Percentiles rank a stretch among this genome's conserved stretches.
Conservation (phyloP, 2,888 invertebrate genomes). For the Eupelmus urozonus region DNA sequence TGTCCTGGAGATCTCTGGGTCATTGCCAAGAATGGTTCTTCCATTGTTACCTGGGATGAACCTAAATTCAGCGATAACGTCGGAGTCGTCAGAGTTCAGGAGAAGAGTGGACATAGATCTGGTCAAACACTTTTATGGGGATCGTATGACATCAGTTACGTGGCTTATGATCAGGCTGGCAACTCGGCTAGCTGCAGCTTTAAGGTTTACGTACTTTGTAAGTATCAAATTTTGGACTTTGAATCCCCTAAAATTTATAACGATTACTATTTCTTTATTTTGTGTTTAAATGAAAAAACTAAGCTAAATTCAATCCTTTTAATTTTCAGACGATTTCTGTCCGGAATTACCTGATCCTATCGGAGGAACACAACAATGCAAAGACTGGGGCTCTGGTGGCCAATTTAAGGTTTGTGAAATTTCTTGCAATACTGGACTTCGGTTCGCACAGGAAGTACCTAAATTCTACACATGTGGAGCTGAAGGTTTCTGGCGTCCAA, state of each 20-base stretch:
- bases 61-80: slow-evolving; percentile 94
- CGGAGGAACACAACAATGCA: slow-evolving; percentile 94
- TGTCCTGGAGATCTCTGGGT: slow-evolving; percentile 97
- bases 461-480: slow-evolving; percentile 98
- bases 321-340: slow-evolving; percentile 90
- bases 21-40: slow-evolving; percentile 93
- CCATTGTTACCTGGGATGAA: slow-evolving; percentile 94
- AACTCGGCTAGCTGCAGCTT: slow-evolving; percentile 95
- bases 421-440: slow-evolving; percentile 88
- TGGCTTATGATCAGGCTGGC: slow-evolving; percentile 95
- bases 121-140: slow-evolving; percentile 94
- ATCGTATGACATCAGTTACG: slow-evolving; percentile 93
- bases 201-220: slow-evolving; percentile 92
- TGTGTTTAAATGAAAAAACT: not conserved
- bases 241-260: not conserved
- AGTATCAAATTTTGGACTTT: too few relatives aligned
- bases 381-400: slow-evolving; percentile 97
- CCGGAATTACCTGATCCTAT: slow-evolving; percentile 92
- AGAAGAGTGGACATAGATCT: slow-evolving; percentile 91
- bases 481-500: slow-evolving; percentile 98
- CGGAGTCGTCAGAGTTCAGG: slow-evolving; percentile 87
- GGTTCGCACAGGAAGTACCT: slow-evolving; percentile 95
- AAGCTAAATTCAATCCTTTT: not conserved
- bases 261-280: not conserved
- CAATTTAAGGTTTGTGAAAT: slow-evolving; percentile 97